Conservation (phyloP, 2,888 invertebrate species). For the Agrotis segetum region DNA sequence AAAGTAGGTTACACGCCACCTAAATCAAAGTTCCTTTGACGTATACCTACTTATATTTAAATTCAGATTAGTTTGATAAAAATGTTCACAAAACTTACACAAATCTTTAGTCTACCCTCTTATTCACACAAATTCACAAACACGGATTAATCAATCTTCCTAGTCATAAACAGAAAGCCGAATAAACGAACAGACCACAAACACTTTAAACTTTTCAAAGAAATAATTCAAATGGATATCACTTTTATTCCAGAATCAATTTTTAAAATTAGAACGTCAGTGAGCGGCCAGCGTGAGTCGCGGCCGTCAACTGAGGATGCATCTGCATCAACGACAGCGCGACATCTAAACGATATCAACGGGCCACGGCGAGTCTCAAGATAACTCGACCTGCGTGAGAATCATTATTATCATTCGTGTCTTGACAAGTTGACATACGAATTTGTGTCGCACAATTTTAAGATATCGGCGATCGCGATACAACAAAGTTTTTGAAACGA, state of each 20-base stretch:
- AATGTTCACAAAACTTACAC: slow-evolving; percentile 16
- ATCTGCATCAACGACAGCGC: slow-evolving; percentile 71
- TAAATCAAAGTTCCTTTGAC: too few species aligned
- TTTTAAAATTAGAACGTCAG: slow-evolving; percentile 56
- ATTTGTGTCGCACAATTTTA: slow-evolving; percentile 52
- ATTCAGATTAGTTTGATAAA: not conserved
- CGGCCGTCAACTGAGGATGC: slow-evolving; percentile 83
- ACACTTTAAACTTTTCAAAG: slow-evolving; percentile 11
- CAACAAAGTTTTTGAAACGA: slow-evolving; percentile 17
- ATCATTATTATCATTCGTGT: slow-evolving; percentile 72
- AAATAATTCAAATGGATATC: not conserved
- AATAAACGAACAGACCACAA: slow-evolving; percentile 10
- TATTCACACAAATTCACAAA: slow-evolving; percentile 20
- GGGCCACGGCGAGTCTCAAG: slow-evolving; percentile 74
- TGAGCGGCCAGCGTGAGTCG: slow-evolving; percentile 76
- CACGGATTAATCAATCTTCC: not conserved
- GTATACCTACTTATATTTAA: not conserved
- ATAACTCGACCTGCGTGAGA: slow-evolving; percentile 76
- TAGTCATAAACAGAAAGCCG: not conserved
- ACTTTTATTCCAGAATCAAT: slow-evolving; percentile 7
- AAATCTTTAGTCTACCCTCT: slow-evolving; percentile 24
- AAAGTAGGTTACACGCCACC: too few species aligned
- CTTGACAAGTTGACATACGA: slow-evolving; percentile 56
- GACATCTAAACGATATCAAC: slow-evolving; percentile 70
- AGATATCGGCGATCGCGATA: slow-evolving; percentile 33